These are phyloP conservation scores for Bombylius major DNA, from an alignment of 2,888 invertebrate species.

Conservation along the genomic window DNA sequence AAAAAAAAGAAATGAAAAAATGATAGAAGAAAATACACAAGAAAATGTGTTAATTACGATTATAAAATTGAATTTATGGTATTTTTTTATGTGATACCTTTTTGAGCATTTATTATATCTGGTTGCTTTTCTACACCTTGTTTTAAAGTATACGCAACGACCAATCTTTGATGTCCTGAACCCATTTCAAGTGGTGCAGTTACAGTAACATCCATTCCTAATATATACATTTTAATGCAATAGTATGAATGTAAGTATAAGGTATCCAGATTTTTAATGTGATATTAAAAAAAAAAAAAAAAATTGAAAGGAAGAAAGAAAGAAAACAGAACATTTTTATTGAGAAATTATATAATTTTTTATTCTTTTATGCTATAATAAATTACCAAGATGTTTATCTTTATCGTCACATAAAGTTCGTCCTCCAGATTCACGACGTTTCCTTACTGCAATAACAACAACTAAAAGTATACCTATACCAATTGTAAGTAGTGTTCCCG, in stretches of 20 bases:
- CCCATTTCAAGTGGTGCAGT: slow-evolving; percentile 57
- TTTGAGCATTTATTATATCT: slow-evolving; percentile 69
- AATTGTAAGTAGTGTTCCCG: slow-evolving; percentile 52
- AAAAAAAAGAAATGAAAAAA: background rate
- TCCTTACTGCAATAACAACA: slow-evolving; percentile 50
- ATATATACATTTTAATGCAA: background rate
- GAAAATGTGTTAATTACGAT: too few relatives aligned
- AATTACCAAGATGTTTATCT: slow-evolving; percentile 36
- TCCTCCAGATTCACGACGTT: slow-evolving; percentile 44
- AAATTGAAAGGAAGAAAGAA: background rate
- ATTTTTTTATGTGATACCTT: slow-evolving; percentile 33
- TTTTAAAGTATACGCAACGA: slow-evolving; percentile 75
- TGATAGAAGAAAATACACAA: too few relatives aligned
- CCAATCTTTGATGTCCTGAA: slow-evolving; percentile 70
- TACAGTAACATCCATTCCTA: slow-evolving; percentile 38
- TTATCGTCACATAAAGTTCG: slow-evolving; percentile 39
- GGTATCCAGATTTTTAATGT: background rate
- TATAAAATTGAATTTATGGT: too few relatives aligned
- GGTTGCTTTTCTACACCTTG: slow-evolving; percentile 60
- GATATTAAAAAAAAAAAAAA: background rate
- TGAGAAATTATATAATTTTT: background rate
- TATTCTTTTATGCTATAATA: background rate
- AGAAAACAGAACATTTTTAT: background rate
- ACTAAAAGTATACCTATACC: slow-evolving; percentile 50
- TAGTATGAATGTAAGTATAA: background rate